A percentile compares a stretch with the other conserved stretches of the same genome.
Conservation (phyloP, 1,140 invertebrate species). For the Listronotus bonariensis region DNA sequence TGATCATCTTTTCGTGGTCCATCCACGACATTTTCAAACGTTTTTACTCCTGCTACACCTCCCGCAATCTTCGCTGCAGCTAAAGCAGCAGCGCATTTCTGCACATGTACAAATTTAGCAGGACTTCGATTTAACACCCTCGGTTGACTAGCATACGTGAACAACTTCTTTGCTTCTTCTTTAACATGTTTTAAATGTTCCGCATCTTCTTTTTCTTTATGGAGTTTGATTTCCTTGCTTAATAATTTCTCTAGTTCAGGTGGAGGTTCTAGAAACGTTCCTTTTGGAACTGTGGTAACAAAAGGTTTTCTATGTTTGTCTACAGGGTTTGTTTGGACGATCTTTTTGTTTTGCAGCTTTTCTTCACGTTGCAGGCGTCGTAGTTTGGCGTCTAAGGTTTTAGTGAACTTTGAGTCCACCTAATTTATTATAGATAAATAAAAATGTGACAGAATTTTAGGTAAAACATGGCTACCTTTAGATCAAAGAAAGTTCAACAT, state of each 20-base stretch:
- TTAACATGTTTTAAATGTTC: slow-evolving; percentile 48
- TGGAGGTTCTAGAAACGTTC: slow-evolving; percentile 77
- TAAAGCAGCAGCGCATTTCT: slow-evolving; percentile 51
- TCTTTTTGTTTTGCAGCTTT: slow-evolving; percentile 56
- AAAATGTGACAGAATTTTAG: background rate
- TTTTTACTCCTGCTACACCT: slow-evolving; percentile 39
- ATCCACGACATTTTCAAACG: slow-evolving; percentile 14
- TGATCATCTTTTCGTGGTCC: background rate
- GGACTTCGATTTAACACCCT: slow-evolving; percentile 44
- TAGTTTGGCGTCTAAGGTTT: slow-evolving; percentile 65
- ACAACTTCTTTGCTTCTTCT: slow-evolving; percentile 60
- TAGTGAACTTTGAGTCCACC: slow-evolving; percentile 62
- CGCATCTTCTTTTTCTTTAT: slow-evolving; percentile 54
- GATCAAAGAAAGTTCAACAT: no score
- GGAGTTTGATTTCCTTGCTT: slow-evolving; percentile 19
- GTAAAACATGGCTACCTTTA: no score
- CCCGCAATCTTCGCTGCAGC: slow-evolving; percentile 44
- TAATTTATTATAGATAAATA: background rate
- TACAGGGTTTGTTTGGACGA: slow-evolving; percentile 43
- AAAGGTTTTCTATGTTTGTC: slow-evolving; percentile 60
- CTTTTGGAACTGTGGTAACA: slow-evolving; percentile 77
- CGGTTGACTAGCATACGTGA: slow-evolving; percentile 65
- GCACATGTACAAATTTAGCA: slow-evolving; percentile 30
- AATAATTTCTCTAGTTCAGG: slow-evolving; percentile 64
- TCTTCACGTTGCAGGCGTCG: slow-evolving; percentile 65